Evolutionary conservation across 2,888 invertebrate genomes (phyloP), one percentile per base, ranked within the genome.

Genomic region (Stenurella melanura): DNA sequence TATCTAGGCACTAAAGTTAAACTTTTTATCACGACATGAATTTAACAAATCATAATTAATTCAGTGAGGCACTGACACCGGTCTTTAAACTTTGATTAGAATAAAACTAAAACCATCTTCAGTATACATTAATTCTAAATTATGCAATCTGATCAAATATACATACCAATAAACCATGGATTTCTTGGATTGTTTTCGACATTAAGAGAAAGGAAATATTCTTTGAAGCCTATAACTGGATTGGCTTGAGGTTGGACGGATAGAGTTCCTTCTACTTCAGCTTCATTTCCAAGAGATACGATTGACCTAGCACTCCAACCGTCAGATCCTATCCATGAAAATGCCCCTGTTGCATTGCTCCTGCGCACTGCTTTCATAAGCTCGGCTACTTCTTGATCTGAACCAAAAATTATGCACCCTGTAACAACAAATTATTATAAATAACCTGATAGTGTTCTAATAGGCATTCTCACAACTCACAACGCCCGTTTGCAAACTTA

Each of bases 291-390:
- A 83, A 96, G 95, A 6, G 95, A 95, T 38, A 97, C 97, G 80
- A 97, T 91, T 70, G 95, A 93, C 64, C 98, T 90, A 7, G 97
- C 97, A 86, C 96, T 96, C 98, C 98, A 98, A 0, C 98, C 98
- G 86, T 98, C 98, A 38, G 97, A 97, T 0, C 98, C 98, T 56
- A 98, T 97, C 98, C 98, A 98, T 74, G 96, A 95, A 91, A 98
- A 98, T 71, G 93, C 92, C 7, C 96, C 95, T 0, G 97, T 97
- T 11, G 96, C 96, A 87, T 97, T 97, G 79, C 93, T 93, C 5
- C 97, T 92, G 75, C 96, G 92, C 0, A 98, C 96, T 0, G 98
- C 98, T 64, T 95, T 91, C 98, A 98, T 98, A 76, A 98, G 94
- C 54, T 96, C 97, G 0, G 97, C 97, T 10, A 98, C 98, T 91